These are phyloP conservation scores for Puntigrus tetrazona DNA, from an alignment of 2,113 vertebrate genomes.

Conservation along the genomic window DNA sequence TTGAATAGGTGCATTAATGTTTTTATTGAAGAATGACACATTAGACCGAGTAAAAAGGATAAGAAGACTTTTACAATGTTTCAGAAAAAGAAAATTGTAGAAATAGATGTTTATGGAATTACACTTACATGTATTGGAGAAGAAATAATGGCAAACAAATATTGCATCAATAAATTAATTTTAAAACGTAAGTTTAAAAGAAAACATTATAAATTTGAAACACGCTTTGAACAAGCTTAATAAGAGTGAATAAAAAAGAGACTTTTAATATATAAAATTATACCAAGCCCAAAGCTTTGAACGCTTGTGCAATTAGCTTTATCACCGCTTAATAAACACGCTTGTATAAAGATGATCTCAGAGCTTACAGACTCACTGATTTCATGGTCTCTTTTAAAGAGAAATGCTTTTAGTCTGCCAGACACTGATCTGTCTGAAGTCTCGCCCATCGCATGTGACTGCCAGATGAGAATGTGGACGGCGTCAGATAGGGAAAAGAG, in stretches of 20 bases:
- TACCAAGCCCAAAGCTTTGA: neutral
- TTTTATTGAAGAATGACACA: neutral
- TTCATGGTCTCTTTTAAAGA: neutral
- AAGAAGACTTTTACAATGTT: neutral
- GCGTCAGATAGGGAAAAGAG: neutral
- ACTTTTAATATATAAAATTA: neutral
- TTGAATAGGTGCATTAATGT: neutral
- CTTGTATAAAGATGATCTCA: neutral
- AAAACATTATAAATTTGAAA: too few relatives aligned
- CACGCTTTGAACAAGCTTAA: too few relatives aligned
- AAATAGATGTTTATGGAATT: too few relatives aligned
- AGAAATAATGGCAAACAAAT: too few relatives aligned
- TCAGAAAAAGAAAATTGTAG: too few relatives aligned
- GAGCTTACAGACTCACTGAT: neutral
- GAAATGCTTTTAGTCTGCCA: neutral
- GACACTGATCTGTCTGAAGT: neutral
- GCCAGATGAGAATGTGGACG: neutral
- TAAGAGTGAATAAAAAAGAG: too few relatives aligned
- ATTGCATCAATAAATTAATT: too few relatives aligned
- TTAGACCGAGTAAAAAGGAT: neutral
- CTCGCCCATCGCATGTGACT: conserved; percentile 23
- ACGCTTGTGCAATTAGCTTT: neutral
- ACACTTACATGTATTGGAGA: too few relatives aligned
- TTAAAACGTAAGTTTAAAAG: too few relatives aligned
- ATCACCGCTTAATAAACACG: neutral